Percentiles rank a stretch among this genome's conserved stretches.
Conservation (phyloP, 2,113 vertebrate species). For the Rhadina sibilatrix region DNA sequence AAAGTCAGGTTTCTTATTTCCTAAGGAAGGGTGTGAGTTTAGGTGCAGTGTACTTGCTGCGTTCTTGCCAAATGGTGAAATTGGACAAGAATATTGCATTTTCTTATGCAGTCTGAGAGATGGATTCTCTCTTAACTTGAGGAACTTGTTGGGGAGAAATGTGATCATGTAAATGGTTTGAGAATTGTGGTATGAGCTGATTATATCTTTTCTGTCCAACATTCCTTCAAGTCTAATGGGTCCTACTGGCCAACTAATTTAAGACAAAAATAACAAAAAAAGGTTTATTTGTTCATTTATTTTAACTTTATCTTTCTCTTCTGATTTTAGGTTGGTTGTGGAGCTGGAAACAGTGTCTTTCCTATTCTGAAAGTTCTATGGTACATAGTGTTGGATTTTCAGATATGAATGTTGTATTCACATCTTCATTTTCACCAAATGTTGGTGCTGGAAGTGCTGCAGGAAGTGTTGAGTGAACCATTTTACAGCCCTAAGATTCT, state of each 20-base stretch:
- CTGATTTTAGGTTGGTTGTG: conserved; percentile 86
- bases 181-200: neutral
- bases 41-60: neutral
- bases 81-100: neutral
- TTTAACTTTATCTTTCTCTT: conserved; percentile 37
- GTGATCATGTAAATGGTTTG: neutral
- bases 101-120: neutral
- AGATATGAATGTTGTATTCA: neutral
- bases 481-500: neutral
- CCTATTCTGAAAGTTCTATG: conserved; percentile 82
- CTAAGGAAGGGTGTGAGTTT: neutral
- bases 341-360: conserved; percentile 91
- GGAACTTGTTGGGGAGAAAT: neutral
- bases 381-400: conserved; percentile 67
- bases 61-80: neutral
- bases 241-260: neutral
- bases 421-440: neutral
- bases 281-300: neutral
- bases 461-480: neutral
- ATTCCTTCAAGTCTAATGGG: neutral
- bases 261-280: neutral
- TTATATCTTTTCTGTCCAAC: neutral
- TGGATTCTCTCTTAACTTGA: neutral
- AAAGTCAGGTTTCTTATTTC: neutral
- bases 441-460: neutral